Conservation (phyloP, 2,888 invertebrate genomes). For the Catocala sponsa region DNA sequence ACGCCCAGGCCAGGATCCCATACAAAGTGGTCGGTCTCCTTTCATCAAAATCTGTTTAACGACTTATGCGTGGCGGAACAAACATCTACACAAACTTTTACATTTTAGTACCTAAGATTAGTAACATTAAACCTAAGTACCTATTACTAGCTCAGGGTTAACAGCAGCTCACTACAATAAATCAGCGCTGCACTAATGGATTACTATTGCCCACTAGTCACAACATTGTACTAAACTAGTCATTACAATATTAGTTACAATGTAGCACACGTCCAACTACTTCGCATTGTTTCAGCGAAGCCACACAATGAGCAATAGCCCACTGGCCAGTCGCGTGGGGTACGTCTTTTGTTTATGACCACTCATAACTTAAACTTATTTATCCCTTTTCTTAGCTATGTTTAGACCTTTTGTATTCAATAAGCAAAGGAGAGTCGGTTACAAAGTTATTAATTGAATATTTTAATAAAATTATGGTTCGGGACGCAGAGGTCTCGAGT, state of each 20-base stretch:
- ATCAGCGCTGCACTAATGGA: too few relatives aligned
- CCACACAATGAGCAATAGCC: conserved; percentile 12
- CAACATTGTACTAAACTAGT: not conserved
- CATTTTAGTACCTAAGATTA: too few relatives aligned
- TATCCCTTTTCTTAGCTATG: conserved; percentile 1
- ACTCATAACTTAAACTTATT: not conserved
- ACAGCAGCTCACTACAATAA: not conserved
- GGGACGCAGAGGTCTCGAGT: too few relatives aligned
- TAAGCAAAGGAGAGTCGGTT: not conserved
- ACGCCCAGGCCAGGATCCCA: too few relatives aligned
- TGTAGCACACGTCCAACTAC: conserved; percentile 3
- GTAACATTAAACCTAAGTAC: too few relatives aligned
- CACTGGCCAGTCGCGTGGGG: not conserved
- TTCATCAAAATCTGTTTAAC: too few relatives aligned
- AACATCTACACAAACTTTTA: too few relatives aligned
- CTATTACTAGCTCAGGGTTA: not conserved
- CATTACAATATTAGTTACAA: conserved; percentile 14
- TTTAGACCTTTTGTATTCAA: conserved; percentile 3
- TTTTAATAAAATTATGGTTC: not conserved
- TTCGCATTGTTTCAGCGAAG: conserved; percentile 12
- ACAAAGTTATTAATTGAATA: not conserved
- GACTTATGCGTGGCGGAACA: too few relatives aligned
- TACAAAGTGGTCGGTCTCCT: too few relatives aligned
- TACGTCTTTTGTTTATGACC: conserved; percentile 6
- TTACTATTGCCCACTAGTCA: not conserved